Evolutionary conservation across 2,113 vertebrate species (phyloP).

Genomic region (Anser cygnoides): DNA sequence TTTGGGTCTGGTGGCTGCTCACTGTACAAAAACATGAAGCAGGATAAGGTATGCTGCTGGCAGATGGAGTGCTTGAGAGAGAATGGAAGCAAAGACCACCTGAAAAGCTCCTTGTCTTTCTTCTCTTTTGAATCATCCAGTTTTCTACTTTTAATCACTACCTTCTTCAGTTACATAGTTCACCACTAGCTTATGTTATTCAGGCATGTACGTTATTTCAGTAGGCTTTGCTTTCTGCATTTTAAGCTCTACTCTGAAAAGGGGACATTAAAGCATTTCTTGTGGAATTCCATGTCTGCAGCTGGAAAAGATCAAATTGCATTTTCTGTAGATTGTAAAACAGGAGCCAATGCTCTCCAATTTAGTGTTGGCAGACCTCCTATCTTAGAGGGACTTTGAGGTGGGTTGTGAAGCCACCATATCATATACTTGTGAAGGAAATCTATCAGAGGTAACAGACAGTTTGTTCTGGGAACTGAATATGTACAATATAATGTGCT

Average conservation of each 20-base stretch:
- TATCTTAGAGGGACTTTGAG: not conserved
- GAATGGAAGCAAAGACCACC: not conserved
- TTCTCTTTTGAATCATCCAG: rapidly evolving
- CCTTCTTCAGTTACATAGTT: not conserved
- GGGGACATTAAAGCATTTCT: not conserved
- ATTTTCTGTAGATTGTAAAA: not conserved
- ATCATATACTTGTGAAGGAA: not conserved
- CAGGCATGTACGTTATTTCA: not conserved
- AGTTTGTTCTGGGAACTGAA: not conserved
- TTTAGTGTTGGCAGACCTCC: not conserved
- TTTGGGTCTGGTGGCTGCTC: not conserved
- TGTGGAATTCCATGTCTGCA: not conserved
- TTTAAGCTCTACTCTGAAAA: not conserved
- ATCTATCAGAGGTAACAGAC: not conserved
- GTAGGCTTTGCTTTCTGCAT: not conserved
- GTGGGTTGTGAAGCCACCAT: not conserved
- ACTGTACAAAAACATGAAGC: not conserved
- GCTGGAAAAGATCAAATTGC: not conserved
- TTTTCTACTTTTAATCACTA: not conserved
- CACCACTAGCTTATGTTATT: too few relatives aligned
- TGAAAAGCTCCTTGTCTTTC: not conserved
- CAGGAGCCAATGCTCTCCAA: not conserved
- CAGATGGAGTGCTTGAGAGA: not conserved
- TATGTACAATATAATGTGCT: not conserved
- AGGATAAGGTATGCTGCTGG: not conserved